Percentiles rank a stretch among this genome's conserved stretches.
Conservation (phyloP, 2,113 vertebrate genomes). For the Heterotis niloticus region DNA sequence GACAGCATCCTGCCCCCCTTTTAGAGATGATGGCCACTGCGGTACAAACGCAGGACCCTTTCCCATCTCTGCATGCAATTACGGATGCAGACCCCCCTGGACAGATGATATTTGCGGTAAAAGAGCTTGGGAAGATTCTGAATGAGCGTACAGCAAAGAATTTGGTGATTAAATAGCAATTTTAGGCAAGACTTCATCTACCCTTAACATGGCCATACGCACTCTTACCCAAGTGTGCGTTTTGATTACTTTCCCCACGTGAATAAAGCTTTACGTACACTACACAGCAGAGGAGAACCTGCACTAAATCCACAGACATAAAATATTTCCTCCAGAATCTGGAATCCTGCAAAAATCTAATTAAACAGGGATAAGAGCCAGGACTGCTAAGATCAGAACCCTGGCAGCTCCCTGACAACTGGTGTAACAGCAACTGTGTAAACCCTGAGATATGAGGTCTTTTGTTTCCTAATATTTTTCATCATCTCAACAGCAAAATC, state of each 20-base stretch:
- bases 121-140: not conserved
- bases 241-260: not conserved
- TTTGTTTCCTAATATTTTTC: constrained; percentile 11
- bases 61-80: not conserved
- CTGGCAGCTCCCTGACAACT: not conserved
- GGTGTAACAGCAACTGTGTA: not conserved
- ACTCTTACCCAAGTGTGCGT: not conserved
- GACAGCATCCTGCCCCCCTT: constrained; percentile 42
- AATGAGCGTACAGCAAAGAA: not conserved
- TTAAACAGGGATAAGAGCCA: not conserved
- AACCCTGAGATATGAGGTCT: not conserved
- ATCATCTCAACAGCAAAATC: constrained; percentile 8
- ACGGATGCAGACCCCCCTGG: not conserved
- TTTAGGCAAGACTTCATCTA: not conserved
- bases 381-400: not conserved
- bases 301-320: not conserved
- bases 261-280: not conserved
- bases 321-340: not conserved
- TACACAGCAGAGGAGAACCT: not conserved
- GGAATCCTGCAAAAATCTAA: not conserved
- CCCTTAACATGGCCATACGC: not conserved
- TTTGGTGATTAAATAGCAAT: not conserved
- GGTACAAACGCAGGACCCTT: not conserved
- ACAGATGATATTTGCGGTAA: not conserved
- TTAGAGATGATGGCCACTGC: constrained; percentile 29